Conservation (phyloP, 2,797 vertebrate species). For the Clamator glandarius region DNA sequence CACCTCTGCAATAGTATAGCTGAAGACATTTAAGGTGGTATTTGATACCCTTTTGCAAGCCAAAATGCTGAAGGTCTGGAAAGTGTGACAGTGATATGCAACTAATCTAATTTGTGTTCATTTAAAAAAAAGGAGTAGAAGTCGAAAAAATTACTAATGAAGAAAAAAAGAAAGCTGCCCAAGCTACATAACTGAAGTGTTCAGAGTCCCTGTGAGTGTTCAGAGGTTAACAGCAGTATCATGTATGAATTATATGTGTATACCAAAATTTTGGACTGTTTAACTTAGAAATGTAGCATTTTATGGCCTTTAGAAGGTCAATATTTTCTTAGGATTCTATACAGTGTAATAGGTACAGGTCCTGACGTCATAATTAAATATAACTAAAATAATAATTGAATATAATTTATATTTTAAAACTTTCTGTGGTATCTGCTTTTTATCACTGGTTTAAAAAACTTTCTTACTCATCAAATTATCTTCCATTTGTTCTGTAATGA, state of each 20-base stretch:
- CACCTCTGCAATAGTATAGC: neutral
- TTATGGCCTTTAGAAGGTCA: neutral
- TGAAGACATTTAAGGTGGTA: neutral
- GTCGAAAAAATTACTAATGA: neutral
- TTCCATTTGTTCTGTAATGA: neutral
- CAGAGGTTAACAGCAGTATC: neutral
- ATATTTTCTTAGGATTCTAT: neutral
- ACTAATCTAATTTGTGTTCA: neutral
- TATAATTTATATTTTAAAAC: neutral
- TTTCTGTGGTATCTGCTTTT: neutral
- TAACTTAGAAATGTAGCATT: neutral
- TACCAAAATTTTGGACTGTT: neutral
- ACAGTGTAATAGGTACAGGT: neutral
- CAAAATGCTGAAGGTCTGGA: neutral
- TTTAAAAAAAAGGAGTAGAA: neutral
- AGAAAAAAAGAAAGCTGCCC: neutral
- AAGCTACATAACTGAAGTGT: neutral
- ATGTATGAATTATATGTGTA: neutral
- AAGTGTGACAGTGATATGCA: neutral
- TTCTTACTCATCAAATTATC: neutral
- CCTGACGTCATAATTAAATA: neutral
- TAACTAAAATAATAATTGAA: neutral
- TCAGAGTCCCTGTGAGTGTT: neutral
- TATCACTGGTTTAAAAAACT: neutral
- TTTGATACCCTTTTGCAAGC: neutral